A percentile compares a stretch with the other conserved stretches of the same genome.
phyloP scores from a whole-genome alignment of 2,888 invertebrate species.

The Periphyllus acericola region DNA sequence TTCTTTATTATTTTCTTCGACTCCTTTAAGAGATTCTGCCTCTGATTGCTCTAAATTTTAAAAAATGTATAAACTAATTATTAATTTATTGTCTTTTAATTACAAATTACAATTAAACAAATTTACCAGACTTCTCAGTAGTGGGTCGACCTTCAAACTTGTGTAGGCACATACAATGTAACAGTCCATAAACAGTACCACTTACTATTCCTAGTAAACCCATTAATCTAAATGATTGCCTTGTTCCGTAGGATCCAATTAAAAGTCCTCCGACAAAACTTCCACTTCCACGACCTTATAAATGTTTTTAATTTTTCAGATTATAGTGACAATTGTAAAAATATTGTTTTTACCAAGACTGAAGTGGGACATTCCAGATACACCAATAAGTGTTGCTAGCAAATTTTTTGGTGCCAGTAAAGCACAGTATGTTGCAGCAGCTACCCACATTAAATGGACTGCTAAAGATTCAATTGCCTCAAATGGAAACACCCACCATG shows the following conservation, averaged over 20 bases:
- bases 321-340: neutral
- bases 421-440: slow-evolving; percentile 88
- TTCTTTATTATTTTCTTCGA: slow-evolving; percentile 72
- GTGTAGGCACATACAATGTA: slow-evolving; percentile 79
- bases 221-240: slow-evolving; percentile 83
- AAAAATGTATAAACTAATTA: neutral
- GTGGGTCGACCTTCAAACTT: slow-evolving; percentile 66
- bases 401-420: slow-evolving; percentile 84
- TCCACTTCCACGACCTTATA: slow-evolving; percentile 79
- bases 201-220: slow-evolving; percentile 78
- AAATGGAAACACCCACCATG: slow-evolving; percentile 90
- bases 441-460: slow-evolving; percentile 90
- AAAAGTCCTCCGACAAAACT: slow-evolving; percentile 83
- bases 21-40: slow-evolving; percentile 67
- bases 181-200: slow-evolving; percentile 76
- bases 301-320: slow-evolving; percentile 24
- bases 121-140: slow-evolving; percentile 49
- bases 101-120: neutral
- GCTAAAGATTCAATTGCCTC: slow-evolving; percentile 88
- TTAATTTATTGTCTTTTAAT: neutral
- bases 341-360: slow-evolving; percentile 75
- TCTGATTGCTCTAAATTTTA: slow-evolving; percentile 47
- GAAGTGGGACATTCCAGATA: slow-evolving; percentile 88
- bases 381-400: slow-evolving; percentile 86
- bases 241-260: slow-evolving; percentile 79